These are phyloP conservation scores for Quadriops clusia DNA, from an alignment of 2,888 invertebrate genomes.

Conservation along the genomic window DNA sequence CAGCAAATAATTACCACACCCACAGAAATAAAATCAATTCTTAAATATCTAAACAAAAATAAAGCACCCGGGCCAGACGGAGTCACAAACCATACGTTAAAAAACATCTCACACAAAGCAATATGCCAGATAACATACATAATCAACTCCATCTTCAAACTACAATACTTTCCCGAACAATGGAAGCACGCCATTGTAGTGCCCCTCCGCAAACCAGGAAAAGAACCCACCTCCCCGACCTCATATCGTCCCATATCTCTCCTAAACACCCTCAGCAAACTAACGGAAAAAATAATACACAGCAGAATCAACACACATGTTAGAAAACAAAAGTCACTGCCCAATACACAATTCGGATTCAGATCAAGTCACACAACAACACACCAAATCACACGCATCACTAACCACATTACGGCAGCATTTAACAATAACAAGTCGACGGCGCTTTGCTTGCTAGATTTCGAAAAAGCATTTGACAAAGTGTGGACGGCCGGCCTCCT, in stretches of 20 bases:
- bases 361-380: conserved; percentile 20
- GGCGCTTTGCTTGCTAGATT: conserved; percentile 22
- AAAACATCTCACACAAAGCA: conserved; percentile 12
- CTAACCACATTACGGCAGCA: conserved; percentile 17
- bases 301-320: conserved; percentile 6
- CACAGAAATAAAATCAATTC: not conserved
- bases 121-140: conserved; percentile 16
- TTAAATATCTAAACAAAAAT: not conserved
- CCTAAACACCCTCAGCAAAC: conserved; percentile 11
- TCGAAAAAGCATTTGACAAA: conserved; percentile 25
- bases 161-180: conserved; percentile 14
- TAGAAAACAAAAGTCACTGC: conserved; percentile 7
- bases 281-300: conserved; percentile 11
- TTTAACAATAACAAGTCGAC: conserved; percentile 19
- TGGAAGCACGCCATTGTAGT: conserved; percentile 17
- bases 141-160: too few species aligned
- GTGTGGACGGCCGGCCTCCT: conserved; percentile 25
- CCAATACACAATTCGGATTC: conserved; percentile 23
- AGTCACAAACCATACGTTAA: not conserved
- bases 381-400: conserved; percentile 20
- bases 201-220: conserved; percentile 15
- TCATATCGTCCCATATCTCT: conserved; percentile 15
- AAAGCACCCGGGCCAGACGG: conserved; percentile 1
- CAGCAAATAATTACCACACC: not conserved
- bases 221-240: conserved; percentile 2